These are phyloP conservation scores for Pelmatolapia mariae DNA, from an alignment of 2,113 vertebrate species.

Conservation along the genomic window DNA sequence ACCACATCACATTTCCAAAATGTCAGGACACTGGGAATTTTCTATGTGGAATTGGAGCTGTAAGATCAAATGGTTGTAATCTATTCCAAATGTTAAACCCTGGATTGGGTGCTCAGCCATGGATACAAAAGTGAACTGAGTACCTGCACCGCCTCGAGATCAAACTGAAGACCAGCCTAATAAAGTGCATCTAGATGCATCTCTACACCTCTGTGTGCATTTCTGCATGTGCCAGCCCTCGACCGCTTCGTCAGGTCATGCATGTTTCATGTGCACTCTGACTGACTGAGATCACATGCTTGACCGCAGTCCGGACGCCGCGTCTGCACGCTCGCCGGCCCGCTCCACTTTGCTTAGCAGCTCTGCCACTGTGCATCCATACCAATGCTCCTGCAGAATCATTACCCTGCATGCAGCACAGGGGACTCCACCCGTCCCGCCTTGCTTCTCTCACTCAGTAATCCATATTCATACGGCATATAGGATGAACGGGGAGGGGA, in stretches of 20 bases:
- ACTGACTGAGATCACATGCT: conserved; percentile 19
- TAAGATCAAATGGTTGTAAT: background rate
- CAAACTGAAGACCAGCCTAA: background rate
- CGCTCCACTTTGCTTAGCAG: background rate
- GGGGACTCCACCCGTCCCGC: background rate
- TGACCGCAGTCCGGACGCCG: background rate
- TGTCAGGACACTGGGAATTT: background rate
- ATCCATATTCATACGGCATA: conserved; percentile 34
- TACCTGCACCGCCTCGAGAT: background rate
- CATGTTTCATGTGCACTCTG: conserved; percentile 36
- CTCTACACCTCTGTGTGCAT: background rate
- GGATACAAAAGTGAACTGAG: background rate
- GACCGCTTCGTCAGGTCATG: background rate
- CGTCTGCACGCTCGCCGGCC: background rate
- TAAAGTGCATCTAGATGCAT: background rate
- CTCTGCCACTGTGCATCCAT: background rate
- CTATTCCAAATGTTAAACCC: background rate
- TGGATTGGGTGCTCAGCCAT: background rate
- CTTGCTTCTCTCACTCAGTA: background rate
- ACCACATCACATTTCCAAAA: background rate
- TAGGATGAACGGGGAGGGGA: background rate
- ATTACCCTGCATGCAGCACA: background rate
- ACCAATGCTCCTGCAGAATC: background rate
- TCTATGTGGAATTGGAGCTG: background rate
- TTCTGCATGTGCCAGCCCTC: background rate